Conservation (phyloP, 1,140 invertebrate genomes). For the Brachionus rubens region DNA sequence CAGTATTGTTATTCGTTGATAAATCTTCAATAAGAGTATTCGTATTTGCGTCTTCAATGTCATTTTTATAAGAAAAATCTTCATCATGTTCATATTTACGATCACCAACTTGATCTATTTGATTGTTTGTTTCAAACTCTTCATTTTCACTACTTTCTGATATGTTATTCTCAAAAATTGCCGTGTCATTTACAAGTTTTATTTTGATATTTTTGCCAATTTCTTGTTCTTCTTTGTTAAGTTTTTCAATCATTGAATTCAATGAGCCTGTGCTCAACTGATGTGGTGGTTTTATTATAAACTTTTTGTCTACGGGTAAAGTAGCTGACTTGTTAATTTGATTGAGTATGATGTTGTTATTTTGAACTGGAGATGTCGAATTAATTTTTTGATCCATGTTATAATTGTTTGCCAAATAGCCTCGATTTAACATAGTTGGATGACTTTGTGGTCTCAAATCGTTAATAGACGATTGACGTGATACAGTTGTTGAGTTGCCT, state of each 20-base stretch:
- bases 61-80: neutral
- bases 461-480: constrained; percentile 5
- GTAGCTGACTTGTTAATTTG: too few relatives aligned
- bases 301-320: too few relatives aligned
- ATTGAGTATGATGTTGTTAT: too few relatives aligned
- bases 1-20: neutral
- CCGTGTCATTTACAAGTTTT: neutral
- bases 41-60: neutral
- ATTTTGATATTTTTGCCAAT: neutral
- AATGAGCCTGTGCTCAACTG: too few relatives aligned
- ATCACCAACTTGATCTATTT: neutral
- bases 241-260: too few relatives aligned
- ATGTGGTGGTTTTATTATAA: too few relatives aligned
- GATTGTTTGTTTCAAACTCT: neutral
- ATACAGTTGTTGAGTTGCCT: neutral
- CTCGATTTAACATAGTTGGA: neutral
- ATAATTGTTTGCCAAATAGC: neutral
- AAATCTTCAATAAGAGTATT: constrained; percentile 18
- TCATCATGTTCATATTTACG: neutral
- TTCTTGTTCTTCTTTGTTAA: neutral
- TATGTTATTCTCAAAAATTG: constrained; percentile 11
- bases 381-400: too few relatives aligned
- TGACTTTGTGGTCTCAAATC: neutral
- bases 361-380: too few relatives aligned
- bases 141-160: constrained; percentile 18